Evolutionary conservation across 2,113 vertebrate species (phyloP), one percentile per base, ranked within the genome.

Genomic region (Vidua macroura): DNA sequence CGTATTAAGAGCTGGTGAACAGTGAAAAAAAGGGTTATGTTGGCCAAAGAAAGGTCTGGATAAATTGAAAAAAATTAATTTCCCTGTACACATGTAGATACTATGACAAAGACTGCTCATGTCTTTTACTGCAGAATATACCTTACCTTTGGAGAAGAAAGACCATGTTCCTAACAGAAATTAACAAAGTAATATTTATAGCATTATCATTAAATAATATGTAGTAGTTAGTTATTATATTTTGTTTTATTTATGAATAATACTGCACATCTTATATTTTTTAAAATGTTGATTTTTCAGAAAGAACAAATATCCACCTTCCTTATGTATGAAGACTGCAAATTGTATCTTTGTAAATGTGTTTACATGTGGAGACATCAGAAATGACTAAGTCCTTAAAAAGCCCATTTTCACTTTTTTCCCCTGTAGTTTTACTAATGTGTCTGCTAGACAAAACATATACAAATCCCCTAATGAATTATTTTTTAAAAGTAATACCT

Each of bases 401-500:
- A 55, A 78, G 35, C 48, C 21, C 18, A 52, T 67, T 64, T 73
- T 69, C 12, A 52, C 17, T n/a, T 30, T 63, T 82, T 35, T 30
- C 10, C 43, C 33, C 13, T 67, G 18, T 1, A 30, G 11, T 35
- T 85, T 76, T 75, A 43, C 33, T 55, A 48, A 23, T 14, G 2
- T 11, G 8, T 25, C 37, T 78, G 17, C 18, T 49, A 60, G 22
- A 43, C 2, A 79, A 85, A 72, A 55, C 2, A 59, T 48, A 90
- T 25, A 20, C 3, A 86, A 76, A 37, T 11, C 13, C 8, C 6
- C 1, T 2, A 10, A n/a, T 13, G 3, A 69, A 1, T 35, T 43
- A 35, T 77, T n/a, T 72, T 49, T 6, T 4, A 23, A 21, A 64
- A 28, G 7, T 31, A 53, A 0, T 41, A 66, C n/a, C 41, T 77